phyloP scores from a whole-genome alignment of 2,888 invertebrate genomes.

The Pharmacophagus antenor region DNA sequence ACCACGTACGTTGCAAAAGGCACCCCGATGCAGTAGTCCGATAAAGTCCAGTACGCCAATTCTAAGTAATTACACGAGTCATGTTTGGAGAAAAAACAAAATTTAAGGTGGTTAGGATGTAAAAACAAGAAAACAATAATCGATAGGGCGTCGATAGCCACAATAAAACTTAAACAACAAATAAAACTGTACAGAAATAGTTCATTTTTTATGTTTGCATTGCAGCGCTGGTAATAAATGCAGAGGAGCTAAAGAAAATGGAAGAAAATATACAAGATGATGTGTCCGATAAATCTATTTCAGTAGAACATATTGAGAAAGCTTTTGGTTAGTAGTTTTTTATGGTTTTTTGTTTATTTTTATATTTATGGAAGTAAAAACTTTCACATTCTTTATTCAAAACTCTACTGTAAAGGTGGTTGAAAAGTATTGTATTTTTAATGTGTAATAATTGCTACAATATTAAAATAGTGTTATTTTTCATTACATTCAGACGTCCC shows the following conservation, averaged over 20 bases:
- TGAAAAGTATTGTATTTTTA: too few species aligned
- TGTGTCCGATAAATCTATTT: conserved; percentile 56
- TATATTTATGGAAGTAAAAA: not conserved
- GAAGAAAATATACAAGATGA: conserved; percentile 51
- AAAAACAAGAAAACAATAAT: too few species aligned
- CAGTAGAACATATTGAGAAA: conserved; percentile 63
- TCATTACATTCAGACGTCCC: conserved; percentile 51
- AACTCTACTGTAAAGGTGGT: too few species aligned
- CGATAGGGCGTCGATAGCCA: too few species aligned
- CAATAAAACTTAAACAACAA: too few species aligned
- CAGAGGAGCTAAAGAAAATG: conserved; percentile 54
- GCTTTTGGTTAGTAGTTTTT: conserved; percentile 55
- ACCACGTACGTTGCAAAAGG: conserved; percentile 39
- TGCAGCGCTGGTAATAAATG: conserved; percentile 30
- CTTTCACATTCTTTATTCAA: too few species aligned
- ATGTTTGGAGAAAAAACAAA: too few species aligned
- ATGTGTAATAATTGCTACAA: not conserved
- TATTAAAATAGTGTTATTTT: not conserved
- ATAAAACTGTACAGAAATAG: not conserved
- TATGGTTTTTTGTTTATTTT: not conserved
- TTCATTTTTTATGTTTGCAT: not conserved
- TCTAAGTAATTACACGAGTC: not conserved
- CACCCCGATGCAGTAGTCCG: not conserved
- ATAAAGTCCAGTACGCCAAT: not conserved
- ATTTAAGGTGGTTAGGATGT: too few species aligned